Evolutionary conservation across 2,797 vertebrate species (phyloP).

Genomic region (Cryptoprocta ferox): DNA sequence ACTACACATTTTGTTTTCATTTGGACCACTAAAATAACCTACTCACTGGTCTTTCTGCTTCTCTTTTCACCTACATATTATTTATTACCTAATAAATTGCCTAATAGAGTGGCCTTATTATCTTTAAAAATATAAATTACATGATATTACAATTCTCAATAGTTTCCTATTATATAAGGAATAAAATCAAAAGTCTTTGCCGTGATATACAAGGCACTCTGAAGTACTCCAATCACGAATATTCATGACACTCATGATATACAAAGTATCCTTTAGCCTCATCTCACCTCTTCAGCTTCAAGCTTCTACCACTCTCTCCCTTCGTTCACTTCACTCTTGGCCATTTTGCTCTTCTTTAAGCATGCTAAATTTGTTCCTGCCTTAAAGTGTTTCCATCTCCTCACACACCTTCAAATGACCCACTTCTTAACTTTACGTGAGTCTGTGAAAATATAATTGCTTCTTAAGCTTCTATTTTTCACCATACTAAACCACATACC

Average conservation of each 20-base stretch:
- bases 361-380: not conserved
- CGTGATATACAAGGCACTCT: not conserved
- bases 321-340: not conserved
- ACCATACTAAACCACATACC: not conserved
- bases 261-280: not conserved
- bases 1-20: not conserved
- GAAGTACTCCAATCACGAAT: not conserved
- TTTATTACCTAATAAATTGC: not conserved
- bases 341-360: not conserved
- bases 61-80: not conserved
- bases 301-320: not conserved
- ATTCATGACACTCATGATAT: not conserved
- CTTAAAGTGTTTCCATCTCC: not conserved
- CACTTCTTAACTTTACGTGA: not conserved
- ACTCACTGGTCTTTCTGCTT: not conserved
- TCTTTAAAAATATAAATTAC: not conserved
- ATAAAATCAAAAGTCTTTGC: not conserved
- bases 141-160: not conserved
- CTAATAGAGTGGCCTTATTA: not conserved
- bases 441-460: not conserved
- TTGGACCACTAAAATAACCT: too few species aligned
- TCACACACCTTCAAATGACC: not conserved
- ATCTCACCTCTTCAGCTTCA: not conserved
- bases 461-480: not conserved
- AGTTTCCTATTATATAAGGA: not conserved